Evolutionary conservation across 2,797 vertebrate genomes (phyloP), one percentile per base, ranked within the genome.

Genomic region (Crenichthys baileyi): DNA sequence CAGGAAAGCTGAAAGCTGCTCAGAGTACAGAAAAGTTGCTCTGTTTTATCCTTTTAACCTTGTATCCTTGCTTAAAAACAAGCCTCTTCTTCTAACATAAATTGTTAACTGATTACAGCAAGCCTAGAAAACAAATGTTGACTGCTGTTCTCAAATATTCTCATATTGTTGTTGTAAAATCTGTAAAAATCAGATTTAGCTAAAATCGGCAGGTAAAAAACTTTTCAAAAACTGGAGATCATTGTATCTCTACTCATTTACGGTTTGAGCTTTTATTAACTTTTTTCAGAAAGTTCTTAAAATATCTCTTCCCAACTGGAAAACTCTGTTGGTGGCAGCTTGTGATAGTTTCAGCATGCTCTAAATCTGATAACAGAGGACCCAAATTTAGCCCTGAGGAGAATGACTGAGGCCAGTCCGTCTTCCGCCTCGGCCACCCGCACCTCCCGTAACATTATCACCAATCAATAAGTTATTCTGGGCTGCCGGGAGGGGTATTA

Each of bases 371-470:
- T 93, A 86, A 93, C 92, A 92, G 81, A 82, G 74, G 85, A 90
- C 53, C 92, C 90, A 93, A 91, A 95, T 95, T 92, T 95, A 94
- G 94, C 88, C 75, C 68, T 5, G 82, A 86, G 84, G 82, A 93
- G 90, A n/a, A 93, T 93, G 92, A 94, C 92, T 84, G 92, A 94
- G 92, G 87, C 89, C 83, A 85, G 90, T 92, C 90, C 88, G 73
- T 92, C 94, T 93, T 93, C 94, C 88, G 91, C 90, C 89, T 88
- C 72, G 68, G 89, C 90, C 89, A 88, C 91, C 90, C 89, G 88
- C 91, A 92, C 90, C 92, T 90, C 92, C 92, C 81, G 92, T 94
- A 95, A 95, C 89, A 93, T 91, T 92, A 95, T 92, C 90, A 91
- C 72, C 65, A 90, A 93, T 96, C 92, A 92, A 95, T 94, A 85